Percentiles rank a stretch among this genome's conserved stretches.
These are phyloP conservation scores for Pseudococcus longispinus DNA, from an alignment of 2,888 invertebrate genomes.

Conservation along the genomic window DNA sequence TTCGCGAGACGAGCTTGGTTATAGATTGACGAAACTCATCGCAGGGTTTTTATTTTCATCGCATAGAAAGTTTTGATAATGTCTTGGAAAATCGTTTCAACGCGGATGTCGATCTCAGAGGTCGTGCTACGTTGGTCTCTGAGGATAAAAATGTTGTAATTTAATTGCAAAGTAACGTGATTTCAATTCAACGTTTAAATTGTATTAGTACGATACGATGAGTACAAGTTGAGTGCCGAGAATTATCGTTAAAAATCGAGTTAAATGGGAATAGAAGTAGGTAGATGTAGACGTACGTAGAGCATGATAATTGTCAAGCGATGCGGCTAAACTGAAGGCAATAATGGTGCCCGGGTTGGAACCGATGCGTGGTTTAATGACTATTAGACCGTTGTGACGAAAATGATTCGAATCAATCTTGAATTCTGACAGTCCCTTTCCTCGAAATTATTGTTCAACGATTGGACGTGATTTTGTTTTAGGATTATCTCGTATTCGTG, in stretches of 20 bases:
- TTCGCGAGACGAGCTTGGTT: no score
- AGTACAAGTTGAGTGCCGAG: not conserved
- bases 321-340: constrained; percentile 31
- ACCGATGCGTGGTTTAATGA: constrained; percentile 5
- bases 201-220: not conserved
- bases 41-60: not conserved
- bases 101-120: not conserved
- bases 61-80: not conserved
- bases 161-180: not conserved
- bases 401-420: constrained; percentile 23
- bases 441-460: not conserved
- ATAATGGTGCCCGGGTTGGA: not conserved
- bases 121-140: not conserved
- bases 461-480: not conserved
- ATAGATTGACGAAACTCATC: no score
- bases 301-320: not conserved
- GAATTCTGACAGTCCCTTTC: constrained; percentile 4
- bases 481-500: not conserved
- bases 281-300: not conserved
- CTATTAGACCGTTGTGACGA: constrained; percentile 19
- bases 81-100: not conserved
- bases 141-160: not conserved
- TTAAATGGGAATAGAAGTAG: not conserved
- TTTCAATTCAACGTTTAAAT: not conserved
- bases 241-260: not conserved